Base-by-base conservation (phyloP, 2,888 invertebrate genomes). In the Xylota sylvarum region DNA sequence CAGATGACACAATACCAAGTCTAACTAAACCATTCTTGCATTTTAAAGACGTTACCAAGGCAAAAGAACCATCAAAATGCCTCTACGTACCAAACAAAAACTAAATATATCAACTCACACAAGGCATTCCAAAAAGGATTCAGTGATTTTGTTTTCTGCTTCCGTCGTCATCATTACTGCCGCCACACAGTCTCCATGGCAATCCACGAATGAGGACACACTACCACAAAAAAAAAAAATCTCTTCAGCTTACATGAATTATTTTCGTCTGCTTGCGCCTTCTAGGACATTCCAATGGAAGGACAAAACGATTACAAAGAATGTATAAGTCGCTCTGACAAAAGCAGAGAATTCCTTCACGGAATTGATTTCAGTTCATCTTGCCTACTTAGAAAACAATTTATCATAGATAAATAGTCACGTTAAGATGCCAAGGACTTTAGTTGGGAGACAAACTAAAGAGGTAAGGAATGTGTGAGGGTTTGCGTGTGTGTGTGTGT, bases 391-490 rank as follows among this genome's bases (percentile, higher is more conserved):
- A 82, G 77, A 78, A 78, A 82, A 82, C 86, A 86, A 86, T 86
- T 86, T 86, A 86, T 86, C 86, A 86, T 82, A 86, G 82, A 82
- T 86, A 86, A 86, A 78, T 86, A 86, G 86, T 86, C 82, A 82
- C 82, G 82, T 86, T 86, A 86, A 82, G 77, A 86, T 73, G 77
- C 73, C 82, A 82, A 78, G 82, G 82, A 67, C 60, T 73, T 77
- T 37, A 35, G 27, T 27, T 30, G 27, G 43, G 64, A 70, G 72
- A 65, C 37, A 37, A 40, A 46, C 69, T 62, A 30, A 32, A 9
- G 48, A 23, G 23, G 17, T 52, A 32, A 4, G 3, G 40, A 4
- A 50, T 43, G 43, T 32, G 23, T 52, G 9, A 27, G 55, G 5
- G 19, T 46, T 37, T 32, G 32, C 5, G 43, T 35, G 14, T 43